Conservation (phyloP, 2,797 vertebrate genomes). For the Gouania willdenowi region DNA sequence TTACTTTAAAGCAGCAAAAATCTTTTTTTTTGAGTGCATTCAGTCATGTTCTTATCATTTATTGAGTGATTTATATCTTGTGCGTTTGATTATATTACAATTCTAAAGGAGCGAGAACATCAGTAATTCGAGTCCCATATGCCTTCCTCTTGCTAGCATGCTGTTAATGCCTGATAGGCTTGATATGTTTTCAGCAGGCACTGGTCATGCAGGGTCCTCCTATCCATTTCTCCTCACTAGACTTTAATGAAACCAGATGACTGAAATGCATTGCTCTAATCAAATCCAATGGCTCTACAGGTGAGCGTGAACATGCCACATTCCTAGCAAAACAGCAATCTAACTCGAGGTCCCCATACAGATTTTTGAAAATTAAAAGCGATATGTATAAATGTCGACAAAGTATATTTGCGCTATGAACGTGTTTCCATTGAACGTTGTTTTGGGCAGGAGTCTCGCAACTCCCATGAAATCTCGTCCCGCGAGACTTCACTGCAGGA, state of each 20-base stretch:
- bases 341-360: too few species aligned
- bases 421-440: too few species aligned
- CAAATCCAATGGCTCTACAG: constrained; percentile 8
- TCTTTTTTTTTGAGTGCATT: background rate
- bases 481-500: too few species aligned
- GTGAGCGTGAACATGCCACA: too few species aligned
- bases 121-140: constrained; percentile 8
- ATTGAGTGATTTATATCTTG: background rate
- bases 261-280: constrained; percentile 35
- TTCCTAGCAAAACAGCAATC: too few species aligned
- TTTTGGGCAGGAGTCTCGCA: too few species aligned
- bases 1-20: too few species aligned
- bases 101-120: constrained; percentile 1
- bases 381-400: too few species aligned
- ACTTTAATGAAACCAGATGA: constrained; percentile 42
- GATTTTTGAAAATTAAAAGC: too few species aligned
- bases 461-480: too few species aligned
- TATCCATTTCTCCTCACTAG: background rate
- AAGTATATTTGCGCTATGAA: too few species aligned
- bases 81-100: background rate
- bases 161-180: constrained; percentile 40
- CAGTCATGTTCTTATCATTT: background rate
- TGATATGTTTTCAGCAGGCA: constrained; percentile 32
- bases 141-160: constrained; percentile 15
- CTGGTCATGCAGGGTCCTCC: constrained; percentile 17